A percentile compares a stretch with the other conserved stretches of the same genome.
These are phyloP conservation scores for Diaphora mendica DNA, from an alignment of 2,888 invertebrate species.

Conservation along the genomic window DNA sequence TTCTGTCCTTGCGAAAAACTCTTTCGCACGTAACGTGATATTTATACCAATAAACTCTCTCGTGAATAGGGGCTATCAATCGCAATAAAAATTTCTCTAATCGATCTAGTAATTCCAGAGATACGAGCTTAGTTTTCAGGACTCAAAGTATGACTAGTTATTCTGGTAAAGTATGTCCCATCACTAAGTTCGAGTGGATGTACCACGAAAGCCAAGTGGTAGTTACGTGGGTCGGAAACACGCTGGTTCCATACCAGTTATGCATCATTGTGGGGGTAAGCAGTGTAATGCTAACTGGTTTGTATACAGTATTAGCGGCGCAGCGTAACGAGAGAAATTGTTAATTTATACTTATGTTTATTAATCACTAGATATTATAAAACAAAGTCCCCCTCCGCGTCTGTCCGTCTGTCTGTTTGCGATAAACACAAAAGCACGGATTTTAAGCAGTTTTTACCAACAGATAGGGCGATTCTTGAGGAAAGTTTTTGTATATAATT, in stretches of 20 bases:
- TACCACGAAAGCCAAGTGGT: constrained; percentile 24
- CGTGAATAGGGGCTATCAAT: too few species aligned
- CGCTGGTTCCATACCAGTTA: constrained; percentile 25
- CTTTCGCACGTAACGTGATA: too few species aligned
- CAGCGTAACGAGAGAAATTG: background rate
- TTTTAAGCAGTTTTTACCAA: too few species aligned
- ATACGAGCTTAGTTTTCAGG: background rate
- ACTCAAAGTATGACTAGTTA: background rate
- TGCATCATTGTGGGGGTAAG: constrained; percentile 27
- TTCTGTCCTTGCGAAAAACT: too few species aligned
- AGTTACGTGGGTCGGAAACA: constrained; percentile 41
- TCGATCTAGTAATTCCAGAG: background rate
- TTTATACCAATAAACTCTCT: too few species aligned
- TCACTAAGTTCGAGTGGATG: constrained; percentile 46
- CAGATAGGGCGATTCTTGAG: too few species aligned
- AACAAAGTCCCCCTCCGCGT: too few species aligned
- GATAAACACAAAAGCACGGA: too few species aligned
- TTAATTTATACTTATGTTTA: background rate
- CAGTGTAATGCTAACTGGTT: constrained; percentile 22
- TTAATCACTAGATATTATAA: too few species aligned
- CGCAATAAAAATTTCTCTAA: too few species aligned
- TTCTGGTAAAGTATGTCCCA: constrained; percentile 14
- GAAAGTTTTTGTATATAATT: too few species aligned
- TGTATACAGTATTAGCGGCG: background rate
- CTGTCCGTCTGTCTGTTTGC: too few species aligned